Evolutionary conservation across 2,888 invertebrate genomes (phyloP).

Genomic region (Acleris emargana): DNA sequence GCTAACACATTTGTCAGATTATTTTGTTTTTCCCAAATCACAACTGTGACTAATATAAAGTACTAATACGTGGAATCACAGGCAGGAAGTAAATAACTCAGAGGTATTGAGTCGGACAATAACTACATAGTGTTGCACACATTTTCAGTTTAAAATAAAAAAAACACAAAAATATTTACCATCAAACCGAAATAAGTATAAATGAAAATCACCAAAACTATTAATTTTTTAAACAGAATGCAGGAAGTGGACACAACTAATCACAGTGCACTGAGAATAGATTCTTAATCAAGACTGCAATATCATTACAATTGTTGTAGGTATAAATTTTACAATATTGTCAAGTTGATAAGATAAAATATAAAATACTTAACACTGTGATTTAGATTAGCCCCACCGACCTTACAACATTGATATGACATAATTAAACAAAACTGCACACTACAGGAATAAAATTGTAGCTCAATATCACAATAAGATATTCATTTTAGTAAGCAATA

Average conservation of each 20-base stretch:
- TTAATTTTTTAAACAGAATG: not conserved
- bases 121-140: no score
- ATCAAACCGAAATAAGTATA: not conserved
- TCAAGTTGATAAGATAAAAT: slow-evolving; percentile 16
- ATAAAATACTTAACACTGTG: slow-evolving; percentile 5
- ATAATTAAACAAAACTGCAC: not conserved
- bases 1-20: no score
- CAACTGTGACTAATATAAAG: no score
- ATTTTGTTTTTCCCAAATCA: no score
- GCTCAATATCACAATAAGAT: not conserved
- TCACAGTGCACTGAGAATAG: not conserved
- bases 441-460: not conserved
- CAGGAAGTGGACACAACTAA: not conserved
- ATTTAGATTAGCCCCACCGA: slow-evolving; percentile 3
- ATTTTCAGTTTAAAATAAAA: not conserved
- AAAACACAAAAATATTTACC: not conserved
- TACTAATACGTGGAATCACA: no score
- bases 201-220: not conserved
- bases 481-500: no score
- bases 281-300: slow-evolving; percentile 6
- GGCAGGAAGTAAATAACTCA: not conserved
- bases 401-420: not conserved
- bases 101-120: not conserved
- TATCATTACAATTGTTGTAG: not conserved
- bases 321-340: slow-evolving; percentile 5